Evolutionary conservation across 1,140 invertebrate genomes (phyloP), one percentile per base, ranked within the genome.

Genomic region (Zaprionus ornatus): DNA sequence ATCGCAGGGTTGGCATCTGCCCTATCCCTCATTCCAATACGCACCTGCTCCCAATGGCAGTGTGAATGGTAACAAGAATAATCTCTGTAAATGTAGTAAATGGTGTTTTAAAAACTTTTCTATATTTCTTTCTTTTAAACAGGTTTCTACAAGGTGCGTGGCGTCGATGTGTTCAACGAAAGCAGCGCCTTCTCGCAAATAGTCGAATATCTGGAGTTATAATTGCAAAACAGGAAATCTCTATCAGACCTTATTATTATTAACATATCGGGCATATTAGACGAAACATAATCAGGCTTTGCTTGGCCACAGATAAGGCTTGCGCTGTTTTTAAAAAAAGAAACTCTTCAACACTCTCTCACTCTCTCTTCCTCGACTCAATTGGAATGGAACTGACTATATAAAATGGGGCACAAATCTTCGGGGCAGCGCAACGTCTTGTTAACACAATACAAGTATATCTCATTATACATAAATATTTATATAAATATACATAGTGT

Each of bases 101-200:
- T 7, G 15, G 37, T 15, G 10, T 60, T 17, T 23, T 3, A 12
- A 50, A 50, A 35, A n/a, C 15, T 12, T 48, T 50, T 50, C 19
- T 56, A 19, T 9, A 55, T 37, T 27, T 3, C n/a, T 12, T n/a
- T 29, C 25, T 42, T 25, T 27, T 10, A 15, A 13, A 25, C 27
- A 91, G 92, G 92, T 42, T 92, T 91, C 64, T 92, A 92, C 32
- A 92, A 91, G 65, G 76, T 92, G 54, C 81, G 91, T 4, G 84
- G 80, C 13, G 60, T 91, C n/a, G 87, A 92, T 75, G 69, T 91
- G 7, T 91, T 91, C 42, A 81, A 90, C 69, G 78, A 75, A 13
- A 75, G 61, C 35, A 91, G 91, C 56, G 63, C 80, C 9, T 92
- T 80, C 71, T 92, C 92, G 4, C 78, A 84, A 72, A 77, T 79